Percentiles rank a stretch among this genome's conserved stretches.
These are phyloP conservation scores for Poeciliopsis retropinna DNA, from an alignment of 2,113 vertebrate species.

Conservation along the genomic window DNA sequence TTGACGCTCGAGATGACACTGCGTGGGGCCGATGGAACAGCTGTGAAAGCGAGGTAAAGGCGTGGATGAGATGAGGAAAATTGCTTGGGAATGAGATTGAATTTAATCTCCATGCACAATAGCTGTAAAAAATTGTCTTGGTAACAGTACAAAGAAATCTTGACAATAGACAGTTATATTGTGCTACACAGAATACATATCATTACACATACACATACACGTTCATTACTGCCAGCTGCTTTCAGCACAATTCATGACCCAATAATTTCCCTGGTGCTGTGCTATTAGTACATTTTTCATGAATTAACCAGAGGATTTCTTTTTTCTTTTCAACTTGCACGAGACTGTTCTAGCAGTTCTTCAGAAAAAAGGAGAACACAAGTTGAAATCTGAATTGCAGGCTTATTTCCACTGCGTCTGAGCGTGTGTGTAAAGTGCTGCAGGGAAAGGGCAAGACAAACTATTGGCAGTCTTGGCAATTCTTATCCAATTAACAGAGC, in stretches of 20 bases:
- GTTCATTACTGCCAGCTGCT: conserved; percentile 46
- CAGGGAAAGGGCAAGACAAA: conserved; percentile 54
- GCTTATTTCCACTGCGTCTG: conserved; percentile 46
- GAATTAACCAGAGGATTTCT: conserved; percentile 38
- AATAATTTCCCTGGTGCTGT: conserved; percentile 31
- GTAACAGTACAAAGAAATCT: conserved; percentile 33
- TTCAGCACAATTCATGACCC: conserved; percentile 41
- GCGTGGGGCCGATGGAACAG: conserved; percentile 89
- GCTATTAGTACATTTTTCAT: conserved; percentile 50
- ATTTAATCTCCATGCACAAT: conserved; percentile 56
- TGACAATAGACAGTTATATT: conserved; percentile 41
- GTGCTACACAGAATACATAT: conserved; percentile 47
- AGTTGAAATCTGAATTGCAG: conserved; percentile 64
- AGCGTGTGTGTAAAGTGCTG: conserved; percentile 40
- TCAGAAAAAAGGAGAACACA: conserved; percentile 46
- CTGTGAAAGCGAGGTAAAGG: conserved; percentile 70
- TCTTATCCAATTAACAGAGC: conserved; percentile 79
- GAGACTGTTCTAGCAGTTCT: conserved; percentile 46
- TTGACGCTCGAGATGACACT: conserved; percentile 97
- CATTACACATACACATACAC: conserved; percentile 23
- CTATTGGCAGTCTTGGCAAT: conserved; percentile 72
- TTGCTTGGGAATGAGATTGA: conserved; percentile 40
- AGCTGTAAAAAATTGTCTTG: conserved; percentile 51
- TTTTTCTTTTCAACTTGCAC: conserved; percentile 30
- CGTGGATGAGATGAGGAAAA: conserved; percentile 31